Evolutionary conservation across 1,140 invertebrate species (phyloP).

Genomic region (Ceratina japonica): DNA sequence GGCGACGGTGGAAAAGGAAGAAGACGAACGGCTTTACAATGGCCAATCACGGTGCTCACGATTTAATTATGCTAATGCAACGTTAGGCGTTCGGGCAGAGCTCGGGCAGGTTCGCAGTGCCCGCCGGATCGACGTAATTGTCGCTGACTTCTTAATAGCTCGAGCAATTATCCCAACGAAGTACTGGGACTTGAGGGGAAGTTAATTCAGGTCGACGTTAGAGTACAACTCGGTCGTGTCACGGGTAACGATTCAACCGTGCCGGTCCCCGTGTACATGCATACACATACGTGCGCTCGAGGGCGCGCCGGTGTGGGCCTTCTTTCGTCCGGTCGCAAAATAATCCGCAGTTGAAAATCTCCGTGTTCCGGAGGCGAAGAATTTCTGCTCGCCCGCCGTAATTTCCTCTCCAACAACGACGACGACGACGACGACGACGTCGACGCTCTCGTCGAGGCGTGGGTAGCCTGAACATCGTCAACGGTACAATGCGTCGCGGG

Average conservation of each 20-base stretch:
- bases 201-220: conserved; percentile 18
- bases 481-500: background rate
- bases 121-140: conserved; percentile 50
- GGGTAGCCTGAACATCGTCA: conserved; percentile 16
- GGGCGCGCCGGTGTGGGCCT: too few species aligned
- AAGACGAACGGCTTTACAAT: conserved; percentile 25
- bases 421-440: conserved; percentile 9
- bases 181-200: conserved; percentile 5
- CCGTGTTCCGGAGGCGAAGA: conserved; percentile 41
- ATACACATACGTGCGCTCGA: too few species aligned
- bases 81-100: conserved; percentile 30
- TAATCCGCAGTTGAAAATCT: conserved; percentile 6
- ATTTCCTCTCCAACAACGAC: conserved; percentile 50
- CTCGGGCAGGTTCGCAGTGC: conserved; percentile 16
- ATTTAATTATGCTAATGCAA: conserved; percentile 63
- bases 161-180: conserved; percentile 47
- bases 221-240: conserved; percentile 47
- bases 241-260: conserved; percentile 26
- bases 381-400: conserved; percentile 40
- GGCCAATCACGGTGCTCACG: conserved; percentile 50
- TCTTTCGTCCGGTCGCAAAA: conserved; percentile 9
- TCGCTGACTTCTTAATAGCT: conserved; percentile 58
- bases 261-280: too few species aligned
- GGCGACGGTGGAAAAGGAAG: background rate
- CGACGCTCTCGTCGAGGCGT: conserved; percentile 26